Evolutionary conservation across 2,797 vertebrate species (phyloP).

Genomic region (Tragopan temminckii): DNA sequence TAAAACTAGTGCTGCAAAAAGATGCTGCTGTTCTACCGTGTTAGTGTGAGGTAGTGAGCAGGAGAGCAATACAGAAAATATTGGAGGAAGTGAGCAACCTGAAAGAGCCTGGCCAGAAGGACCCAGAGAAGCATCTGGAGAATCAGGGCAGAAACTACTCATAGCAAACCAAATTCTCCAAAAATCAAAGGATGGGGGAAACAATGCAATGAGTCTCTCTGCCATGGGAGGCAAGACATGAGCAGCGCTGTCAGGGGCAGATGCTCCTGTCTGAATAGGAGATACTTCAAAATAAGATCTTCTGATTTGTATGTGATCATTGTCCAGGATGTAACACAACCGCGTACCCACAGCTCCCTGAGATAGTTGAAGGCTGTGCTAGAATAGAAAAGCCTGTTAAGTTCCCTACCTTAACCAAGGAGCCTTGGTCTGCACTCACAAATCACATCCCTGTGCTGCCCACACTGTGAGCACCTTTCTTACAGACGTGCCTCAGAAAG

Average conservation of each 20-base stretch:
- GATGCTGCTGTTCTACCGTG: constrained; percentile 50
- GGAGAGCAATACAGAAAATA: constrained; percentile 56
- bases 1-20: constrained; percentile 45
- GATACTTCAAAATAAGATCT: neutral
- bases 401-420: neutral
- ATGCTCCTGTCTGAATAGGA: accelerated
- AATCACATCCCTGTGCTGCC: neutral
- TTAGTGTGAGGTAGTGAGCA: neutral
- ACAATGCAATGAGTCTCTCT: neutral
- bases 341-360: accelerated
- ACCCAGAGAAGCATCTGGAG: neutral
- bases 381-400: neutral
- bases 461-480: accelerated
- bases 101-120: constrained; percentile 2
- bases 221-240: neutral
- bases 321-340: neutral
- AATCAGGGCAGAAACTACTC: neutral
- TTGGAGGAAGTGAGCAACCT: neutral
- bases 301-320: accelerated
- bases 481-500: neutral
- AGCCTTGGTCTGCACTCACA: neutral
- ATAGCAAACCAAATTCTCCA: neutral
- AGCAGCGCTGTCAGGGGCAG: neutral
- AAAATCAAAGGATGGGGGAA: neutral
- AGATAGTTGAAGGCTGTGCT: neutral